Percentiles rank a stretch among this genome's conserved stretches.
Evolutionary conservation across 2,113 vertebrate genomes (phyloP).

Genomic region (Nicator chloris): DNA sequence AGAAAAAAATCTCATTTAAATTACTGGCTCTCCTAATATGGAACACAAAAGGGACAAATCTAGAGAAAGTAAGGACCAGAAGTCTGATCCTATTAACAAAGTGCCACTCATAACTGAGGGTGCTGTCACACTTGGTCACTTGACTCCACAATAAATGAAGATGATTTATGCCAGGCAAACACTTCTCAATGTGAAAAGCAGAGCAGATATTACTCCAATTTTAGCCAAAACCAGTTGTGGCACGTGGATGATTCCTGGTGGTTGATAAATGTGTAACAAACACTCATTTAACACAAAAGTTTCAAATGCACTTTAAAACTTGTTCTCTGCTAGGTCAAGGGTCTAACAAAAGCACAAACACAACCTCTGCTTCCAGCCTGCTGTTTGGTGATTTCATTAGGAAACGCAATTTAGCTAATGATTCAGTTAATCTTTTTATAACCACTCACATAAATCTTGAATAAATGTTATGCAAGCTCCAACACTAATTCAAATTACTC

Average conservation of each 20-base stretch:
- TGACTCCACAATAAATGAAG: background rate
- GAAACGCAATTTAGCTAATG: background rate
- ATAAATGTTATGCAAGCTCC: background rate
- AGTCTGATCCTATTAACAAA: background rate
- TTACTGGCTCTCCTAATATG: background rate
- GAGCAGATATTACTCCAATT: background rate
- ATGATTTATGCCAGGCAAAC: background rate
- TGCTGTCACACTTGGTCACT: background rate
- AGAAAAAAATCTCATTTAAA: background rate
- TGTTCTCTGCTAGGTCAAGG: background rate
- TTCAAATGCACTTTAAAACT: background rate
- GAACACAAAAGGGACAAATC: background rate
- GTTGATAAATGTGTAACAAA: background rate
- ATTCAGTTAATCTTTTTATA: slow-evolving; percentile 1
- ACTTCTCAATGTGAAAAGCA: background rate
- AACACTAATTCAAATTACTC: background rate
- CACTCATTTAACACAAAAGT: background rate
- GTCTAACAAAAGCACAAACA: background rate
- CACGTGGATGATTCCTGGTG: background rate
- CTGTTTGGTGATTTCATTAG: background rate
- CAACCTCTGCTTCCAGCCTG: background rate
- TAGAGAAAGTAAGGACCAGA: background rate
- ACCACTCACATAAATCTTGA: background rate
- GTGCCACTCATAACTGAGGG: background rate
- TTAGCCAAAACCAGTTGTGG: background rate